Base-by-base conservation (phyloP, 2,113 vertebrate species). In the Dunckerocampus dactyliophorus region DNA sequence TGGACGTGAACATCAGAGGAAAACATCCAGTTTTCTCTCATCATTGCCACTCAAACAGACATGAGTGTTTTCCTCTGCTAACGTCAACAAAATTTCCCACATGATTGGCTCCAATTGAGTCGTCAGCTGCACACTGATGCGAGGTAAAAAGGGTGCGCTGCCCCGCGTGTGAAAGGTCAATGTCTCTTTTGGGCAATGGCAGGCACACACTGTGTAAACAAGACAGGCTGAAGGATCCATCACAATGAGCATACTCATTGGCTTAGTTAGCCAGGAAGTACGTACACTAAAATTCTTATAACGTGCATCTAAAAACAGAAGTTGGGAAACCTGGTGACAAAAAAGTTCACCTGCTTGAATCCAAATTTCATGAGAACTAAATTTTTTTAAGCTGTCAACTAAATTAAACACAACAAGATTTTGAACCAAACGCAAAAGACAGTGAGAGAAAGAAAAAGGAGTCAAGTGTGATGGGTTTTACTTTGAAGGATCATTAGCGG, bases 101-200 rank as follows among this genome's bases (percentile, higher is more conserved):
- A 34, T 56, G 75, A 77, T 77, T 69, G 69, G 31, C 57, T 56
- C 48, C 24, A 5, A 76, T 63, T 49, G 75, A 77, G 68, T 70
- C 74, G 50, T 77, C 67, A 77, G 64, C 65, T 55, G 67, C 67
- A 76, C 72, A 71, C 67, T 58, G 65, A 80, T 34, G 72, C 67
- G 53, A 75, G 78, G 84, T 79, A 77, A 84, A 85, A 71, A 74
- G 69, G 68, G 37, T 39, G 39, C 65, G 77, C 74, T 67, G 74
- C 63, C 65, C 67, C 20, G 47, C 3, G 77, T 80, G 78, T 79
- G 74, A 89, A 87, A 89, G 89, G 85, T 85, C 84, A 82, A 70
- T n/a, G 52, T 59, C 45, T 78, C 72, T 67, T 76, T 55, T 52
- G 48, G 75, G 75, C 54, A 45, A 71, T 81, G 75, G 75, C 65